A percentile compares a stretch with the other conserved stretches of the same genome.
phyloP scores from a whole-genome alignment of 2,888 invertebrate species.

The Hirtodrosophila alboralis region DNA sequence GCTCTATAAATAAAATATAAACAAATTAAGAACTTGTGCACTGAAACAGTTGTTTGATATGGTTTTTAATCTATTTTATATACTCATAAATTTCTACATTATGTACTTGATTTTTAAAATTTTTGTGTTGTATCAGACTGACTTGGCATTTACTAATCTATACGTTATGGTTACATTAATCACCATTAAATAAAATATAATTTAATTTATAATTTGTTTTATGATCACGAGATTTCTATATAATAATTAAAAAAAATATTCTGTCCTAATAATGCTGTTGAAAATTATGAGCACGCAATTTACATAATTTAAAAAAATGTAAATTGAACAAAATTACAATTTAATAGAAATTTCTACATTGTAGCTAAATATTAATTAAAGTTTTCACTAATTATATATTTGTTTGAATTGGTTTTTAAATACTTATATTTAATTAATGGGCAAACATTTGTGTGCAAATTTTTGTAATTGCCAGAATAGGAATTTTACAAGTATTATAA shows the following conservation, averaged over 20 bases:
- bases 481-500: no score
- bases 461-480: no score
- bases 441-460: no score
- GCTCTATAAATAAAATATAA: conserved; percentile 31
- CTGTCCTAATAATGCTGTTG: no score
- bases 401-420: background rate
- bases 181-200: no score
- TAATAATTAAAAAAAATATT: background rate
- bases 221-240: conserved; percentile 16
- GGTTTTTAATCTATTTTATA: background rate
- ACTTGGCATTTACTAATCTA: background rate
- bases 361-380: no score
- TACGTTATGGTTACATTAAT: background rate
- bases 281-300: conserved; percentile 9
- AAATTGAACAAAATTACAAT: conserved; percentile 1
- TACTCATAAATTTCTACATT: background rate
- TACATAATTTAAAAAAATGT: conserved; percentile 17
- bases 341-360: background rate
- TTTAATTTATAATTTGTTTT: conserved; percentile 4
- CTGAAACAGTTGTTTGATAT: conserved; percentile 17
- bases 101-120: background rate
- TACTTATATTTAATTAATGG: no score
- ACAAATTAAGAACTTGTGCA: conserved; percentile 13
- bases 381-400: background rate
- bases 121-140: background rate